These are phyloP conservation scores for Callionymus lyra DNA, from an alignment of 2,113 vertebrate species.

Conservation along the genomic window DNA sequence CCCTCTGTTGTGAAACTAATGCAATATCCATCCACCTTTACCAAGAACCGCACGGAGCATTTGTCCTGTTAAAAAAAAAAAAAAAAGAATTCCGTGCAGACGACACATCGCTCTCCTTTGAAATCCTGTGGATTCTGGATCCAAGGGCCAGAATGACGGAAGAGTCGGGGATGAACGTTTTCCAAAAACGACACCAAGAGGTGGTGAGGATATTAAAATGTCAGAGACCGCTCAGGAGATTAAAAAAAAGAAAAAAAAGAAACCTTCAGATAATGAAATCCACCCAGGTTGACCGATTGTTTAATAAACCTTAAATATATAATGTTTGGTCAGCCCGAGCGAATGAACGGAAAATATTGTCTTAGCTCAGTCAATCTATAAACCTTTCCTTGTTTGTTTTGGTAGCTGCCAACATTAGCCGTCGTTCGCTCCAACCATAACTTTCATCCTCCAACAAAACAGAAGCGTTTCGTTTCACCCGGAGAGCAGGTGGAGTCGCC, in stretches of 20 bases:
- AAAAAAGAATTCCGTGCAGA: slow-evolving; percentile 27
- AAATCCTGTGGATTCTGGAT: slow-evolving; percentile 28
- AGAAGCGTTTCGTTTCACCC: slow-evolving; percentile 41
- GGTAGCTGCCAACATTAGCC: slow-evolving; percentile 39
- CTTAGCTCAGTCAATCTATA: slow-evolving; percentile 54
- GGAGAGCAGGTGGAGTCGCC: slow-evolving; percentile 16
- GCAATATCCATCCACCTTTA: slow-evolving; percentile 47
- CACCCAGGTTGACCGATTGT: slow-evolving; percentile 59
- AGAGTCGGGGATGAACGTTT: slow-evolving; percentile 27
- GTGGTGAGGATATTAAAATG: slow-evolving; percentile 24
- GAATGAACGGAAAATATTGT: slow-evolving; percentile 67
- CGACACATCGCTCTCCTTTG: slow-evolving; percentile 14
- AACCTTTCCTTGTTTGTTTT: slow-evolving; percentile 53
- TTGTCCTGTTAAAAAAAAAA: slow-evolving; percentile 35
- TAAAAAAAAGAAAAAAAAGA: no score
- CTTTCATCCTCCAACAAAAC: slow-evolving; percentile 30
- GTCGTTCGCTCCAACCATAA: slow-evolving; percentile 59
- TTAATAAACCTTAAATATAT: slow-evolving; percentile 65
- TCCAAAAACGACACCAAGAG: slow-evolving; percentile 43
- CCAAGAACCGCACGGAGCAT: slow-evolving; percentile 36
- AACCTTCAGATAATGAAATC: slow-evolving; percentile 51
- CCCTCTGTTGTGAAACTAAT: slow-evolving; percentile 52
- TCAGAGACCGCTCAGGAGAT: slow-evolving; percentile 9
- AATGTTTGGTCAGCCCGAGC: slow-evolving; percentile 51
- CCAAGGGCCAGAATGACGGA: slow-evolving; percentile 28